phyloP scores from a whole-genome alignment of 2,797 vertebrate species.

The Chaenodraco wilsoni region DNA sequence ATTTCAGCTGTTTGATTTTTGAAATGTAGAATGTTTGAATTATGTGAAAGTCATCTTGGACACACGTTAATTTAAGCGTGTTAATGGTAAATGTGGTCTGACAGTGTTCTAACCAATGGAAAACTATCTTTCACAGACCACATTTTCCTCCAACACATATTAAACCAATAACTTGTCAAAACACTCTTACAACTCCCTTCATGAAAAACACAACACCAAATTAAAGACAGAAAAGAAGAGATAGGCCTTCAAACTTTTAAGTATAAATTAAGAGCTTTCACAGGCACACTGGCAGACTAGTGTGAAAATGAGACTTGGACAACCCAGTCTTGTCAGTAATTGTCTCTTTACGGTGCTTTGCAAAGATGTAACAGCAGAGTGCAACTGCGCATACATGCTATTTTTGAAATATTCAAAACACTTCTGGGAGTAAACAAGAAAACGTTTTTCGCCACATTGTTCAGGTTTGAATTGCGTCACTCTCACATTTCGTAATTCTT shows the following conservation, averaged over 20 bases:
- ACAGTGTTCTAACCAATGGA: slow-evolving; percentile 6
- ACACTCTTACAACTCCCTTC: background rate
- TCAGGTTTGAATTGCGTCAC: background rate
- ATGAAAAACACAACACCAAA: slow-evolving; percentile 10
- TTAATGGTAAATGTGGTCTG: slow-evolving; percentile 38
- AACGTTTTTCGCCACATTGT: background rate
- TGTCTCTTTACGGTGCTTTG: slow-evolving; percentile 25
- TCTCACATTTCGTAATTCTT: background rate
- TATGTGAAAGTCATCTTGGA: slow-evolving; percentile 7
- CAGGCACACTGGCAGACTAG: slow-evolving; percentile 42
- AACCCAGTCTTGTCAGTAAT: slow-evolving; percentile 2
- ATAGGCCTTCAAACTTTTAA: slow-evolving; percentile 17
- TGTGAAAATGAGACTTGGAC: slow-evolving; percentile 7
- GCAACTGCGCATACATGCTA: slow-evolving; percentile 7
- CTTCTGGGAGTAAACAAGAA: slow-evolving; percentile 12
- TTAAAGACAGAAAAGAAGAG: slow-evolving; percentile 13
- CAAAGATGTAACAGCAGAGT: slow-evolving; percentile 14
- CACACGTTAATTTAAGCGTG: background rate
- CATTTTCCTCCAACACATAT: background rate
- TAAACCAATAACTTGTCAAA: slow-evolving; percentile 9
- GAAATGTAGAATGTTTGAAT: background rate
- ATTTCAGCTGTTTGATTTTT: slow-evolving; percentile 14
- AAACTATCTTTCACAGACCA: slow-evolving; percentile 11
- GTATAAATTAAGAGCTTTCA: slow-evolving; percentile 46
- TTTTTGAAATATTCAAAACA: background rate